Percentiles rank a stretch among this genome's conserved stretches.
Evolutionary conservation across 2,113 vertebrate species (phyloP).

Genomic region (Orthonyx spaldingii): DNA sequence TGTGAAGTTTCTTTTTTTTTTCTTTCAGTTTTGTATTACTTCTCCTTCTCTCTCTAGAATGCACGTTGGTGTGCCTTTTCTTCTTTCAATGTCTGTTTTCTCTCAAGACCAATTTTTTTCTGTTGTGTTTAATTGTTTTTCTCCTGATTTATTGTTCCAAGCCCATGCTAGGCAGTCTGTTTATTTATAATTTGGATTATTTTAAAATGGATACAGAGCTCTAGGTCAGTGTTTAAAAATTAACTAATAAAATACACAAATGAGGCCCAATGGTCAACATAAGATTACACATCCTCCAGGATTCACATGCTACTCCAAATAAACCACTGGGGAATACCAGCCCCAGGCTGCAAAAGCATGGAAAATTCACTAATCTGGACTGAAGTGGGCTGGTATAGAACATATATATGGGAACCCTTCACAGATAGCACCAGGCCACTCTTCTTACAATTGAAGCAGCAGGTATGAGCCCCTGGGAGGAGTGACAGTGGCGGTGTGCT

Average conservation of each 20-base stretch:
- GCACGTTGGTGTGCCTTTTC: neutral
- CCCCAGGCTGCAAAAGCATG: neutral
- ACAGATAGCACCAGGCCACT: neutral
- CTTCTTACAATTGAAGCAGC: neutral
- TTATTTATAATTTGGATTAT: conserved; percentile 65
- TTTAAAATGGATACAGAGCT: conserved; percentile 59
- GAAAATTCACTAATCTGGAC: neutral
- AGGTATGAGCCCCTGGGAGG: neutral
- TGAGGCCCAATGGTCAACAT: conserved; percentile 53
- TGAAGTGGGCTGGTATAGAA: neutral
- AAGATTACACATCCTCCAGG: conserved; percentile 39
- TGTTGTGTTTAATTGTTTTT: conserved; percentile 64
- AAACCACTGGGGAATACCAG: conserved; percentile 1
- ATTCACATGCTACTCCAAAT: conserved; percentile 10
- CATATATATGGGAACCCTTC: neutral
- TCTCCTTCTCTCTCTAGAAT: conserved; percentile 1
- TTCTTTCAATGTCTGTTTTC: conserved; percentile 49
- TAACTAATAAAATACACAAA: conserved; percentile 68
- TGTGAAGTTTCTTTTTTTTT: neutral
- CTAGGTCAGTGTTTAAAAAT: conserved; percentile 62
- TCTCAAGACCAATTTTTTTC: conserved; percentile 56
- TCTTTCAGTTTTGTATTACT: neutral
- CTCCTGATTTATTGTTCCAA: conserved; percentile 64
- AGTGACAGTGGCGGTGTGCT: accelerated
- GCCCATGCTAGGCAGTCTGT: conserved; percentile 52